Evolutionary conservation across 2,113 vertebrate species (phyloP).

Genomic region (Pedionomus torquatus): DNA sequence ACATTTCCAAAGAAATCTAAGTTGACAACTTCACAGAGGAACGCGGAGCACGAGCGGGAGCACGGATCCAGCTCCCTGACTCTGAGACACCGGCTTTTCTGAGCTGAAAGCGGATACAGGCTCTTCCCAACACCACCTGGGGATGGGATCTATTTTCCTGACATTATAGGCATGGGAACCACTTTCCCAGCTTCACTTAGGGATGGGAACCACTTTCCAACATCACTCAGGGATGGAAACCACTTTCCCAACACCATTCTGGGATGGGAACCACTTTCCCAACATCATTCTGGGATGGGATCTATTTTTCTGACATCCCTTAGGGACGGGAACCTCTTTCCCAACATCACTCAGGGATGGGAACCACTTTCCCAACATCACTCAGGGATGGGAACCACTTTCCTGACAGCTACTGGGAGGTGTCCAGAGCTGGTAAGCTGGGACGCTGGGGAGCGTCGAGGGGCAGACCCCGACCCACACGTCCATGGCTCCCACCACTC

Average conservation of each 20-base stretch:
- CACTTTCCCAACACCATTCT: too few species aligned
- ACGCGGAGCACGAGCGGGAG: rapidly evolving
- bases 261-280: too few species aligned
- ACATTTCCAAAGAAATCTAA: neutral
- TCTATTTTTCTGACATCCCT: neutral
- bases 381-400: neutral
- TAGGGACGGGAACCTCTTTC: neutral
- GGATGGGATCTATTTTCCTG: neutral
- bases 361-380: too few species aligned
- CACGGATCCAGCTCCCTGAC: neutral
- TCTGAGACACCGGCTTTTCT: neutral
- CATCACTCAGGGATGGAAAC: neutral
- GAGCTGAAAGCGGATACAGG: rapidly evolving
- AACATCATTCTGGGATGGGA: neutral
- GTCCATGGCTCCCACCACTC: neutral
- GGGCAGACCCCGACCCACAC: neutral
- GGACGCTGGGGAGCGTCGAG: rapidly evolving
- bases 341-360: too few species aligned
- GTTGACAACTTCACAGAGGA: neutral
- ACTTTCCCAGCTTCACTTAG: neutral
- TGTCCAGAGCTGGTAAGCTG: neutral
- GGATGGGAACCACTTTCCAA: neutral
- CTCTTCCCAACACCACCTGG: neutral
- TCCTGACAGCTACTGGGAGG: neutral
- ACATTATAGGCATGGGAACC: neutral